Conservation (phyloP, 2,113 vertebrate genomes). For the Aleadryas rufinucha region DNA sequence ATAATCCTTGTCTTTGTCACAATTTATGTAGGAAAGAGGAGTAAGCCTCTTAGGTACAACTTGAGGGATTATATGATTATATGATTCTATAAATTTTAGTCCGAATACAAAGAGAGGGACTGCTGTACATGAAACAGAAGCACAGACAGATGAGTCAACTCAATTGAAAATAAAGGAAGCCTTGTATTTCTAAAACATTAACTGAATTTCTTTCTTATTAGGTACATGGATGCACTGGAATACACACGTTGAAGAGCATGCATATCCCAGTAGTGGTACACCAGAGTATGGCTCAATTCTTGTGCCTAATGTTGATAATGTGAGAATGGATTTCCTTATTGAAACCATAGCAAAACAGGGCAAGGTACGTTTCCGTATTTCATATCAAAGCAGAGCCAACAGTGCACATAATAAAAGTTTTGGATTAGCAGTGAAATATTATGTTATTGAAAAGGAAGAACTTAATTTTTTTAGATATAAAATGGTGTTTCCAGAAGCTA, state of each 20-base stretch:
- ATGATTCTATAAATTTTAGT: not conserved
- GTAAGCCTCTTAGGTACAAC: not conserved
- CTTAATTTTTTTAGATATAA: accelerated
- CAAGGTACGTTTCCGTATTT: slow-evolving; percentile 75
- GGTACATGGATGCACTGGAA: slow-evolving; percentile 92
- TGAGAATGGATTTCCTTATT: slow-evolving; percentile 91
- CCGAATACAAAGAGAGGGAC: not conserved
- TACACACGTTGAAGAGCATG: slow-evolving; percentile 82
- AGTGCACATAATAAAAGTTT: not conserved
- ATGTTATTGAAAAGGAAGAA: not conserved
- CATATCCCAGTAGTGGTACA: slow-evolving; percentile 79
- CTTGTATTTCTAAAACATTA: not conserved
- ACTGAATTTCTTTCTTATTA: slow-evolving; percentile 6
- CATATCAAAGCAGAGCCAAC: not conserved
- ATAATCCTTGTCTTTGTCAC: not conserved
- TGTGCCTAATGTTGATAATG: slow-evolving; percentile 94
- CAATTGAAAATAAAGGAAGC: not conserved
- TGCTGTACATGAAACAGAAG: not conserved
- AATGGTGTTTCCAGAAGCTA: not conserved
- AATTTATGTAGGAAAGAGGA: not conserved
- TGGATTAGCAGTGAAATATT: not conserved
- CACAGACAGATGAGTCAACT: not conserved
- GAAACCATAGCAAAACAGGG: slow-evolving; percentile 90
- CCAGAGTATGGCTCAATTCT: slow-evolving; percentile 91
- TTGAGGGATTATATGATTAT: not conserved